These are phyloP conservation scores for Torymus aiolomorphi DNA, from an alignment of 2,888 invertebrate genomes.

Conservation along the genomic window DNA sequence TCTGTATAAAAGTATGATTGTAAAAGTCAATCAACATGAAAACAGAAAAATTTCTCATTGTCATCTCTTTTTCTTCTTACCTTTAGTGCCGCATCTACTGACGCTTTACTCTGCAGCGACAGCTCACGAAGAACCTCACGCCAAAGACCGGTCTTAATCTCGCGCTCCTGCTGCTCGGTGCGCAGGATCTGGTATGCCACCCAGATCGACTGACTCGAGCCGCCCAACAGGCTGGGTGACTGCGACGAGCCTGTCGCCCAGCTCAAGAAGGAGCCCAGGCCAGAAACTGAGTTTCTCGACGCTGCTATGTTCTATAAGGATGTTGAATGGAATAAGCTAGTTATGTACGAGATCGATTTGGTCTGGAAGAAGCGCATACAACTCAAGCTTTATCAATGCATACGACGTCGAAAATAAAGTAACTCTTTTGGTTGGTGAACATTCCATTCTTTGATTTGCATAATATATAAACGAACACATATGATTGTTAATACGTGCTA, in stretches of 20 bases:
- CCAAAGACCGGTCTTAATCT: slow-evolving; percentile 83
- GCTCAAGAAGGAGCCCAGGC: slow-evolving; percentile 74
- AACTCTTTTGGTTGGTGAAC: no score
- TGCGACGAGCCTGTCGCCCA: slow-evolving; percentile 75
- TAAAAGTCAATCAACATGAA: slow-evolving; percentile 7
- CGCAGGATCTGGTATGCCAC: slow-evolving; percentile 82
- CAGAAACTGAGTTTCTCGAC: slow-evolving; percentile 61
- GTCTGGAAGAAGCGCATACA: no score
- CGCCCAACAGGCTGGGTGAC: slow-evolving; percentile 75
- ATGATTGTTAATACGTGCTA: no score
- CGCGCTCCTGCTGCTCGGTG: slow-evolving; percentile 81
- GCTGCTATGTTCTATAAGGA: slow-evolving; percentile 32
- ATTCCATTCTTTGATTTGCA: no score
- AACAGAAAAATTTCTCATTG: background rate
- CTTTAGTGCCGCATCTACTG: slow-evolving; percentile 83
- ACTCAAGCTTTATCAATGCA: no score
- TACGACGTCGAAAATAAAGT: no score
- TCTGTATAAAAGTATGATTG: slow-evolving; percentile 73
- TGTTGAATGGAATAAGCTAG: no score
- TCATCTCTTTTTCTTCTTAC: slow-evolving; percentile 74
- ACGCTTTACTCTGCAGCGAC: slow-evolving; percentile 77
- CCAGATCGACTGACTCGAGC: slow-evolving; percentile 78
- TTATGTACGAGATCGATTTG: no score
- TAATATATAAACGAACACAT: no score
- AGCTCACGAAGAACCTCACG: slow-evolving; percentile 81